Evolutionary conservation across 2,797 vertebrate genomes (phyloP), one percentile per base, ranked within the genome.

Genomic region (Eulemur coronatus): DNA sequence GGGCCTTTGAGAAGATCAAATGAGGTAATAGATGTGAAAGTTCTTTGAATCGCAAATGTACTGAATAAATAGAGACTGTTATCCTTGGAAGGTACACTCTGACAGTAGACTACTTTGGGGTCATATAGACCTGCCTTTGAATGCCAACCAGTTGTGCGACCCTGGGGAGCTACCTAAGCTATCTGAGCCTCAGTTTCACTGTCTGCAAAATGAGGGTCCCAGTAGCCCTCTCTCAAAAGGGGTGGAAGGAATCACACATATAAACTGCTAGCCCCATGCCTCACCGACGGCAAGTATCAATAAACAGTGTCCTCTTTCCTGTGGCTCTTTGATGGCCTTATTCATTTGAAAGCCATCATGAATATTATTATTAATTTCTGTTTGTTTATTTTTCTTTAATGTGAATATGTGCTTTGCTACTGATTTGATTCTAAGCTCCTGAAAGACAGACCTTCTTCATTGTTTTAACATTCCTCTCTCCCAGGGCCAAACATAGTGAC

Each of bases 1-100:
- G n/a, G 30, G 28, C 41, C 67, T 94, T 95, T 80, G 55, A 93
- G 76, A 89, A 87, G 85, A 91, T 91, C 92, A 95, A 87, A 95
- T 78, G 76, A 91, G 59, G 50, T 85, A 89, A 96, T 0, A 78
- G 65, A 91, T 78, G n/a, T 80, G 82, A 87, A 78, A 78, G 73
- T 57, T 67, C 52, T 96, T 91, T 96, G 69, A 96, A 91, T 78
- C 55, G 52, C 28, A 89, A 91, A 91, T 57, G 22, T n/a, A 28
- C 24, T 52, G 70, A 90, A 84, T 91, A 87, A 89, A 91, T 50
- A 81, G 20, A 89, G 11, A 17, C 3, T 2, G 7, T n/a, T 63
- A 70, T 67, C 52, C 65, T 63, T 67, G 48, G 48, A 55, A 95
- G 4, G 26, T n/a, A 30, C 9, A 7, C 7, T 18, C 43, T 63